A percentile compares a stretch with the other conserved stretches of the same genome.
phyloP scores from a whole-genome alignment of 2,797 vertebrate genomes.

The Sebastes goodei region DNA sequence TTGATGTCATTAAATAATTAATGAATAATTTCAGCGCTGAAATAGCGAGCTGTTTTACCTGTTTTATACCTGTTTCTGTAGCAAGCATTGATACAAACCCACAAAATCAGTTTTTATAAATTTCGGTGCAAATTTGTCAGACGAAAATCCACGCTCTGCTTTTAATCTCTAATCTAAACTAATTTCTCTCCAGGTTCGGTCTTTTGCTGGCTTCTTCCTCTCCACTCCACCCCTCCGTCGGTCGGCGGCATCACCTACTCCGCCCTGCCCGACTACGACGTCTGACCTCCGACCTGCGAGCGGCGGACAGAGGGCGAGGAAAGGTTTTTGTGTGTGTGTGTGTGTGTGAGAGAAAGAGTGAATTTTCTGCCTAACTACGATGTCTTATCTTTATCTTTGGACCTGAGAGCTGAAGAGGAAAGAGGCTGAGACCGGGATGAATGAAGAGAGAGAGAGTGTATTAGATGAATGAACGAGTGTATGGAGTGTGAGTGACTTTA shows the following conservation, averaged over 20 bases:
- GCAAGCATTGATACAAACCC: too few relatives aligned
- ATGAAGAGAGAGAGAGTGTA: neutral
- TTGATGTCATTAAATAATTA: too few relatives aligned
- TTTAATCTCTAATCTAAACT: neutral
- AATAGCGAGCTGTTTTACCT: neutral
- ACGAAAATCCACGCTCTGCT: too few relatives aligned
- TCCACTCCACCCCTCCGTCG: conserved; percentile 79
- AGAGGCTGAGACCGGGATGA: neutral
- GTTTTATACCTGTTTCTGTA: too few relatives aligned
- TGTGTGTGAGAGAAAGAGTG: neutral
- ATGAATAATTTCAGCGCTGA: too few relatives aligned
- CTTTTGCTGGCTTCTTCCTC: conserved; percentile 86
- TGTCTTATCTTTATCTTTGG: conserved; percentile 73
- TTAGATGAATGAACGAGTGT: neutral
- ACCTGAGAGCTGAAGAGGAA: conserved; percentile 20
- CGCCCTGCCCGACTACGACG: conserved; percentile 83
- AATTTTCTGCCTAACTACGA: conserved; percentile 69
- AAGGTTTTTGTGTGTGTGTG: conserved; percentile 7
- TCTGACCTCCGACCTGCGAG: conserved; percentile 60
- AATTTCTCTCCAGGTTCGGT: conserved; percentile 73
- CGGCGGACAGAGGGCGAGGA: neutral
- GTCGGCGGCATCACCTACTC: conserved; percentile 82
- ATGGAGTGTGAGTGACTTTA: neutral
- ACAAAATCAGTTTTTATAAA: too few relatives aligned
- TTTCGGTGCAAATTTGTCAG: too few relatives aligned